phyloP scores from a whole-genome alignment of 2,113 vertebrate genomes.

The Eira barbara region DNA sequence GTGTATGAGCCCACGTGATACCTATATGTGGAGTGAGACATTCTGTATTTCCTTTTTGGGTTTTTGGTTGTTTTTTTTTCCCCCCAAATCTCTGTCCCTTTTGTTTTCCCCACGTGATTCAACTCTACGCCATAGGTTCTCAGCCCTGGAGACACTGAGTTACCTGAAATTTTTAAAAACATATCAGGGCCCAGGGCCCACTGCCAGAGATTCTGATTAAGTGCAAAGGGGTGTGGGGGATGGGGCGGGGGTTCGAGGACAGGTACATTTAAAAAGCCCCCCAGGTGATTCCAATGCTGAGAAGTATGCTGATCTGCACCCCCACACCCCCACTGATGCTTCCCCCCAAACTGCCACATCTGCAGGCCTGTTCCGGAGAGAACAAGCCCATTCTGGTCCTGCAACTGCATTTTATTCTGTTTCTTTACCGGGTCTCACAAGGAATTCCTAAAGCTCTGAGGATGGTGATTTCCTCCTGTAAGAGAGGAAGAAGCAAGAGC shows the following conservation, averaged over 20 bases:
- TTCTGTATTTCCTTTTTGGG: background rate
- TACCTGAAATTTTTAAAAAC: background rate
- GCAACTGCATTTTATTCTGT: background rate
- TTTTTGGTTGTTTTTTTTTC: background rate
- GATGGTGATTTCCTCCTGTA: background rate
- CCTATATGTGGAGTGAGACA: background rate
- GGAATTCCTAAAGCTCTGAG: background rate
- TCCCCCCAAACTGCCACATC: background rate
- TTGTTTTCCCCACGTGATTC: background rate
- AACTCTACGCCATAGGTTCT: background rate
- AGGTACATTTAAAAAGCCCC: background rate
- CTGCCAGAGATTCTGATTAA: background rate
- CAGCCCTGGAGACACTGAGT: background rate
- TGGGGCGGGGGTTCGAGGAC: too few species aligned
- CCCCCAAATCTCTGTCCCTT: background rate
- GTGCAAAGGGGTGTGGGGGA: too few species aligned
- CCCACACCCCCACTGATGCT: background rate
- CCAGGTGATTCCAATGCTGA: background rate
- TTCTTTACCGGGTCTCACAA: background rate
- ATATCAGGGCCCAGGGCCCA: background rate
- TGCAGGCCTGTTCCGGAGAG: background rate
- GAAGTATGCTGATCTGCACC: background rate
- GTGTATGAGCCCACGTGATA: background rate
- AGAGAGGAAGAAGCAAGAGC: background rate
- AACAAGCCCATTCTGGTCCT: background rate